A percentile compares a stretch with the other conserved stretches of the same genome.
These are phyloP conservation scores for Philhelius pedissequus DNA, from an alignment of 2,888 invertebrate species.

Conservation along the genomic window DNA sequence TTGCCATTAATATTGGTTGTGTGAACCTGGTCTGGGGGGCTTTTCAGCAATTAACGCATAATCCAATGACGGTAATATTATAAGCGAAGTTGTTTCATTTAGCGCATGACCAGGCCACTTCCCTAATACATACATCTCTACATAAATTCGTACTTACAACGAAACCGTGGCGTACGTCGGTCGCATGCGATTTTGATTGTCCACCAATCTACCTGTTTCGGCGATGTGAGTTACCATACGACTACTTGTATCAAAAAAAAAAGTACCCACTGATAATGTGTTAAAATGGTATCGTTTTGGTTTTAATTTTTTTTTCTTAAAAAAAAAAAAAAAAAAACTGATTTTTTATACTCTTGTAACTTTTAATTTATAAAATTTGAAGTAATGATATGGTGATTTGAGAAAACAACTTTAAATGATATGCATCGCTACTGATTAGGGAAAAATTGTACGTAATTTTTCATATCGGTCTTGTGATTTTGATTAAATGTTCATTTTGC, in stretches of 20 bases:
- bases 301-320: not conserved
- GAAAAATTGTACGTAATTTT: not conserved
- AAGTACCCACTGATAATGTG: not conserved
- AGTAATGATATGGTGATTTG: not conserved
- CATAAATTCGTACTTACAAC: not conserved
- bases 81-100: constrained; percentile 28
- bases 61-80: constrained; percentile 29
- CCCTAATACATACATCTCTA: too few species aligned
- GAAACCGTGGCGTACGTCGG: too few species aligned
- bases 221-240: not conserved
- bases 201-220: not conserved
- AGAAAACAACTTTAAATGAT: not conserved
- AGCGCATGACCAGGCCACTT: constrained; percentile 7
- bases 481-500: not conserved
- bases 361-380: not conserved
- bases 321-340: not conserved
- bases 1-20: constrained; percentile 38
- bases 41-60: constrained; percentile 54
- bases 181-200: not conserved
- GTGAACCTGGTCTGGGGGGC: constrained; percentile 40
- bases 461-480: not conserved
- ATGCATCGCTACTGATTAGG: not conserved
- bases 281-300: not conserved
- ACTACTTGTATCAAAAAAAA: not conserved
- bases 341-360: not conserved